phyloP scores from a whole-genome alignment of 2,888 invertebrate species.

The Margaritifera margaritifera region DNA sequence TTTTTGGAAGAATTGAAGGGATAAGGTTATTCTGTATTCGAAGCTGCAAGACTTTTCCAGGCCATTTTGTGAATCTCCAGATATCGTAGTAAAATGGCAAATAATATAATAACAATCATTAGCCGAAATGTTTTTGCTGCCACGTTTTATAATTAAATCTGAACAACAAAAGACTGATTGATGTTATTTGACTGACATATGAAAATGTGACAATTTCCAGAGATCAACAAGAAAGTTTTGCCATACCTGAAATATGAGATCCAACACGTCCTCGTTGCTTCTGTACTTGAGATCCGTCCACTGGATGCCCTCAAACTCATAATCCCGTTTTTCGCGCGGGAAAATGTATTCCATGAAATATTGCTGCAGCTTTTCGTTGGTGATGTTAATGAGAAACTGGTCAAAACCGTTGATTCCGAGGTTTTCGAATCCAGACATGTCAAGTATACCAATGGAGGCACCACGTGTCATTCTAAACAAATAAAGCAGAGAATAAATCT shows the following conservation, averaged over 20 bases:
- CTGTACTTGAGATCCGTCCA: conserved; percentile 56
- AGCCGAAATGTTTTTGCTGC: too few relatives aligned
- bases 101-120: too few relatives aligned
- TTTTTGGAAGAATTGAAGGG: too few relatives aligned
- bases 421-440: conserved; percentile 61
- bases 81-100: too few relatives aligned
- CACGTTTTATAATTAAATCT: too few relatives aligned
- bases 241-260: conserved; percentile 53
- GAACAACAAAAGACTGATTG: too few relatives aligned
- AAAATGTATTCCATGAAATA: conserved; percentile 65
- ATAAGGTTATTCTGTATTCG: too few relatives aligned
- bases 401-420: conserved; percentile 53
- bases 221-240: too few relatives aligned
- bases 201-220: too few relatives aligned
- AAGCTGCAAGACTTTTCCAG: too few relatives aligned
- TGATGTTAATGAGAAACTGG: conserved; percentile 58
- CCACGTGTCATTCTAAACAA: conserved; percentile 36
- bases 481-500: not conserved
- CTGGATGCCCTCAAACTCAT: conserved; percentile 53
- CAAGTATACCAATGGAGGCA: conserved; percentile 50
- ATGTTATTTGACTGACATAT: too few relatives aligned
- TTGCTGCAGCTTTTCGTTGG: conserved; percentile 59
- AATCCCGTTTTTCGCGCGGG: conserved; percentile 53
- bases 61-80: too few relatives aligned
- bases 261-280: conserved; percentile 54